phyloP scores from a whole-genome alignment of 2,797 vertebrate species.

The Sebastes trivittatus region DNA sequence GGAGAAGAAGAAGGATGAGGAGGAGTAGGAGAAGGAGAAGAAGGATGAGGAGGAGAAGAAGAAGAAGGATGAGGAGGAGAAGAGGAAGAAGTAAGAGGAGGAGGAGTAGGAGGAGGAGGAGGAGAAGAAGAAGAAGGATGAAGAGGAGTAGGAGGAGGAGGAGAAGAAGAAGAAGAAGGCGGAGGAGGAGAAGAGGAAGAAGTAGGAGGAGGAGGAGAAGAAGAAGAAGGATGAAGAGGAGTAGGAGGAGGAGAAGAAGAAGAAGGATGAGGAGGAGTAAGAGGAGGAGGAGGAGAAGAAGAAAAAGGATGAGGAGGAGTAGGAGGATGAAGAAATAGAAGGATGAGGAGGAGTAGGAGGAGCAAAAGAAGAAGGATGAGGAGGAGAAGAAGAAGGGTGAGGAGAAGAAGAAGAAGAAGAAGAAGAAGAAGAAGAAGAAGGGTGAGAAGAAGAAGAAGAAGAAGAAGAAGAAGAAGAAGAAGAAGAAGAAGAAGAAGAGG shows the following conservation, averaged over 20 bases:
- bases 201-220: rapidly evolving
- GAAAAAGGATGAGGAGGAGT: rapidly evolving
- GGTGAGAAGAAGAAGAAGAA: too few relatives aligned
- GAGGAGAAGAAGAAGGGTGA: rapidly evolving
- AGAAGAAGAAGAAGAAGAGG: too few relatives aligned
- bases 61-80: rapidly evolving
- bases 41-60: too few relatives aligned
- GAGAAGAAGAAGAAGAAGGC: too few relatives aligned
- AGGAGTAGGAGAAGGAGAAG: too few relatives aligned
- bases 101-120: too few relatives aligned
- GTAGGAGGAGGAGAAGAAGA: rapidly evolving
- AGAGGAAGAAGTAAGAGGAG: rapidly evolving
- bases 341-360: rapidly evolving
- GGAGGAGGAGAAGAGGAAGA: rapidly evolving
- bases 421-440: rapidly evolving
- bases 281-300: rapidly evolving
- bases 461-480: too few relatives aligned
- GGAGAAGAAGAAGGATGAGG: too few relatives aligned
- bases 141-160: too few relatives aligned
- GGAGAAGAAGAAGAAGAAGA: too few relatives aligned
- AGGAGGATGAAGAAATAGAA: rapidly evolving
- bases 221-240: rapidly evolving
- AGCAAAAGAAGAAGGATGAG: rapidly evolving
- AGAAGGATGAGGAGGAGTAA: rapidly evolving
- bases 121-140: too few relatives aligned